A percentile compares a stretch with the other conserved stretches of the same genome.
phyloP scores from a whole-genome alignment of 1,140 invertebrate genomes.

The Diabrotica virgifera region DNA sequence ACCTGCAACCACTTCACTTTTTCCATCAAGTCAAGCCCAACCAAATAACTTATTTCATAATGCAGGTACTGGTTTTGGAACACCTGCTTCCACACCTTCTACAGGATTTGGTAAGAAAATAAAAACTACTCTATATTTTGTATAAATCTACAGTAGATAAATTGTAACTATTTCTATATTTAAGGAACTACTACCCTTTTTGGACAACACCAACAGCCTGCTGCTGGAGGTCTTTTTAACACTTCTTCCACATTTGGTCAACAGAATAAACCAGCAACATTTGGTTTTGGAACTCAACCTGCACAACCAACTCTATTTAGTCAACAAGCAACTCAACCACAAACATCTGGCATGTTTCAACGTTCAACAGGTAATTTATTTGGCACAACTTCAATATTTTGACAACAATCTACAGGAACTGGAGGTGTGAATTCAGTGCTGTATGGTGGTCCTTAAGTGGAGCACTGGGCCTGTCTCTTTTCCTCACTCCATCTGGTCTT shows the following conservation, averaged over 20 bases:
- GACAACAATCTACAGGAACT: constrained; percentile 60
- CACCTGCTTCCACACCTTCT: constrained; percentile 34
- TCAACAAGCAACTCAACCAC: too few species aligned
- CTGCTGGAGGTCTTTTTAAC: constrained; percentile 52
- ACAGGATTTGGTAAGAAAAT: constrained; percentile 46
- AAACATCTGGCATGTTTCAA: constrained; percentile 43
- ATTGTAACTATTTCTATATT: too few species aligned
- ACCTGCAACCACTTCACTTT: constrained; percentile 25
- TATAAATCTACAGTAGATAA: too few species aligned
- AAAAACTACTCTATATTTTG: too few species aligned
- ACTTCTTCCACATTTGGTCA: constrained; percentile 70
- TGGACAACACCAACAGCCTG: constrained; percentile 46
- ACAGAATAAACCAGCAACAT: constrained; percentile 55
- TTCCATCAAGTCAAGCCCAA: constrained; percentile 20
- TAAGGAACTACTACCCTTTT: constrained; percentile 37
- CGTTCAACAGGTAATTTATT: constrained; percentile 33
- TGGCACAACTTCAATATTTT: constrained; percentile 25
- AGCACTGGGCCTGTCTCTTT: too few species aligned
- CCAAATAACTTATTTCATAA: constrained; percentile 21
- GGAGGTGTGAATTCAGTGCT: constrained; percentile 83
- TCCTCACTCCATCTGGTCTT: too few species aligned
- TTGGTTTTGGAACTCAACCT: constrained; percentile 51
- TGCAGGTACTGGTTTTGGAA: constrained; percentile 25
- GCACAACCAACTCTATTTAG: constrained; percentile 15
- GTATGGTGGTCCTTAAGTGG: too few species aligned